phyloP scores from a whole-genome alignment of 64 coral and sea anemone genomes.

The Actinia equina region DNA sequence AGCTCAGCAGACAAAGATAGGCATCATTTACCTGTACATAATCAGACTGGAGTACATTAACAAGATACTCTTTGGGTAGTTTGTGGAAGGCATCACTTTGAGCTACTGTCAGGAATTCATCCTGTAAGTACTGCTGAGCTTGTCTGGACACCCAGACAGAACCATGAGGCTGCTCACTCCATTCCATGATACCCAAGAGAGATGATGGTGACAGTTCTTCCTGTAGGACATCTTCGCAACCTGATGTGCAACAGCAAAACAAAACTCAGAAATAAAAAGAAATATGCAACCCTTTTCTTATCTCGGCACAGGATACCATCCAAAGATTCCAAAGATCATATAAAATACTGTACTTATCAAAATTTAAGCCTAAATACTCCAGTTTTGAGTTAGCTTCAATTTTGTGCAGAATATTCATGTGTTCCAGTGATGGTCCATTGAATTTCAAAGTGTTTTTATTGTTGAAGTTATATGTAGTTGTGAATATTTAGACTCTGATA shows the following conservation, averaged over 20 bases:
- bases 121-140: slow-evolving; percentile 84
- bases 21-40: slow-evolving; percentile 72
- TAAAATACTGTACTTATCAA: too few species aligned
- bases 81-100: slow-evolving; percentile 76
- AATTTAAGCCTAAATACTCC: too few species aligned
- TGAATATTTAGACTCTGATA: too few species aligned
- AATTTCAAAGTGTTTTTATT: too few species aligned
- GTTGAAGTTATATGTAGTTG: too few species aligned
- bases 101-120: slow-evolving; percentile 86
- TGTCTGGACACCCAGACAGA: slow-evolving; percentile 90
- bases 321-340: too few species aligned
- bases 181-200: slow-evolving; percentile 68
- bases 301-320: too few species aligned
- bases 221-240: slow-evolving; percentile 89
- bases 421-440: too few species aligned
- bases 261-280: neutral
- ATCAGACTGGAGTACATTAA: slow-evolving; percentile 81
- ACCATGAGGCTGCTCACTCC: slow-evolving; percentile 82
- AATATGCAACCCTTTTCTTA: too few species aligned
- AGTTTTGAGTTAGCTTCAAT: too few species aligned
- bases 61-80: slow-evolving; percentile 78
- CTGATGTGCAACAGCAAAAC: slow-evolving; percentile 12
- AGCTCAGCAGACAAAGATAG: neutral
- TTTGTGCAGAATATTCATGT: too few species aligned
- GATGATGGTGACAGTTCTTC: slow-evolving; percentile 84